These are phyloP conservation scores for Phycodurus eques DNA, from an alignment of 2,113 vertebrate species.

Conservation along the genomic window DNA sequence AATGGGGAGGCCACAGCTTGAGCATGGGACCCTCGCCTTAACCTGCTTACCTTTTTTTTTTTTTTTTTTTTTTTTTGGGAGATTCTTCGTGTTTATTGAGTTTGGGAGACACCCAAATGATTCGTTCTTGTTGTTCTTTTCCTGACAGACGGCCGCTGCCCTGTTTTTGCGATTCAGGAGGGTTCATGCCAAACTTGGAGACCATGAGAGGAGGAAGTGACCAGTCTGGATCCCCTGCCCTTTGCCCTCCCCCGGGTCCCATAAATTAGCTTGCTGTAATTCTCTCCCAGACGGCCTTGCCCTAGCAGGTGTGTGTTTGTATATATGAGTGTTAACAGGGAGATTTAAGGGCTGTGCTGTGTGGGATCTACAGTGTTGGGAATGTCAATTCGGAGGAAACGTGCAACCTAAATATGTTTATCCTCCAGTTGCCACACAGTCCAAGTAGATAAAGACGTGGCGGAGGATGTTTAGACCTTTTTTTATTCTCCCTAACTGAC, in stretches of 20 bases:
- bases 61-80: background rate
- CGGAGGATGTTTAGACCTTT: conserved; percentile 31
- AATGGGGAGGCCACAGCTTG: conserved; percentile 68
- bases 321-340: conserved; percentile 66
- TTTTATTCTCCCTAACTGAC: background rate
- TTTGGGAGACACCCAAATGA: background rate
- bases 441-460: conserved; percentile 55
- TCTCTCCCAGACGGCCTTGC: conserved; percentile 70
- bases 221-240: conserved; percentile 67
- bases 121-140: background rate
- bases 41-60: background rate
- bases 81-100: background rate
- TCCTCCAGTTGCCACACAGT: conserved; percentile 52
- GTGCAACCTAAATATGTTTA: conserved; percentile 74
- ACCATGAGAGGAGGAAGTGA: conserved; percentile 67
- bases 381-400: conserved; percentile 71
- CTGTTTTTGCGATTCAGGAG: background rate
- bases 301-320: conserved; percentile 79
- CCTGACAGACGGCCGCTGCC: background rate
- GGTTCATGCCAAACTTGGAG: conserved; percentile 30
- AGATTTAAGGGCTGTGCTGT: conserved; percentile 66
- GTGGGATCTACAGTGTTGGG: conserved; percentile 73
- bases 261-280: conserved; percentile 77
- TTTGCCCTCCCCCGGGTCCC: conserved; percentile 69
- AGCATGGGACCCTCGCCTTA: conserved; percentile 44